Percentiles rank a stretch among this genome's conserved stretches.
Conservation (phyloP, 2,888 invertebrate genomes). For the Pocota personata region DNA sequence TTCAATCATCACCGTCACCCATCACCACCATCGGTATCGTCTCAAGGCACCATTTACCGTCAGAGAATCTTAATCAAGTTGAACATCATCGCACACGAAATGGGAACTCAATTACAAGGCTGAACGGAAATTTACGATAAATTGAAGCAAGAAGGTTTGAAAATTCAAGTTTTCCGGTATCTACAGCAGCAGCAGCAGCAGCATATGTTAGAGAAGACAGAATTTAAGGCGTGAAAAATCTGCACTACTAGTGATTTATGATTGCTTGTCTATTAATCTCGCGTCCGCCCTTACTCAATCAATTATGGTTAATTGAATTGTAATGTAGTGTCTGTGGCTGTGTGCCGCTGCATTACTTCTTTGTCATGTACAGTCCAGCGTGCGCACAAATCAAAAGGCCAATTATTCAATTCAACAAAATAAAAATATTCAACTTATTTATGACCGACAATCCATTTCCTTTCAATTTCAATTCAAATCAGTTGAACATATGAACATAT, state of each 20-base stretch:
- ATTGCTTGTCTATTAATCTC: constrained; percentile 58
- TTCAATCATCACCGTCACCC: constrained; percentile 61
- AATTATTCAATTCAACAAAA: constrained; percentile 73
- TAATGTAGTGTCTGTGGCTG: constrained; percentile 38
- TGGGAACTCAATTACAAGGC: constrained; percentile 81
- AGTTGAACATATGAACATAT: constrained; percentile 57
- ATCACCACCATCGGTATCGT: background rate
- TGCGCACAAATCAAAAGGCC: constrained; percentile 70
- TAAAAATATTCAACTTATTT: constrained; percentile 64
- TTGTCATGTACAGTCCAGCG: constrained; percentile 52
- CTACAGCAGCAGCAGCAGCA: too few relatives aligned
- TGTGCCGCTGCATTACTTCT: constrained; percentile 35
- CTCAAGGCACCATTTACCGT: constrained; percentile 49
- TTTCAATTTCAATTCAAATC: constrained; percentile 74
- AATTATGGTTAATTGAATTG: constrained; percentile 69
- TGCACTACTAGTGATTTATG: constrained; percentile 62
- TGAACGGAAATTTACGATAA: constrained; percentile 81
- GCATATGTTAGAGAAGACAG: background rate
- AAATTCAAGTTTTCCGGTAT: constrained; percentile 63
- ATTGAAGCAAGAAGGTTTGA: constrained; percentile 65
- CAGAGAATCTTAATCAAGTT: constrained; percentile 67
- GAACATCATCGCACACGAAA: constrained; percentile 68
- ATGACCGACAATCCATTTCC: constrained; percentile 74
- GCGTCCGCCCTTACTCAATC: constrained; percentile 54
- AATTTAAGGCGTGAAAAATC: constrained; percentile 46